These are phyloP conservation scores for Plutella xylostella DNA, from an alignment of 2,888 invertebrate genomes.

Conservation along the genomic window DNA sequence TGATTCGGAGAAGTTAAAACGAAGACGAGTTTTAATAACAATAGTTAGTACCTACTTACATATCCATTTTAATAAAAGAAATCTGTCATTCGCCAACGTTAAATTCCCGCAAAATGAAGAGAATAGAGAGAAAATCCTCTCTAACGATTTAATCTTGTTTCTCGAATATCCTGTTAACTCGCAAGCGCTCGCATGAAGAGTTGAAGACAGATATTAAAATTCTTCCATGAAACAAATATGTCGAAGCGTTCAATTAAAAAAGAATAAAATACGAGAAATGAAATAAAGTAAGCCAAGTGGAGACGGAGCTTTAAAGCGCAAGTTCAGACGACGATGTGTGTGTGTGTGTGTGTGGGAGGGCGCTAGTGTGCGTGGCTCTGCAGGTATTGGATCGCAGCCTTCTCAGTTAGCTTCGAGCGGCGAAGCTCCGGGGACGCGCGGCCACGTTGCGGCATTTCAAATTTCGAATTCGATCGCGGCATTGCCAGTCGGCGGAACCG, in stretches of 20 bases:
- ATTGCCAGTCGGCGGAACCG: no score
- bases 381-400: constrained; percentile 54
- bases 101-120: no score
- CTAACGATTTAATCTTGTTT: no score
- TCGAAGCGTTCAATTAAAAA: constrained; percentile 1
- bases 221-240: not conserved
- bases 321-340: constrained; percentile 35
- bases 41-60: no score
- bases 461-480: constrained; percentile 13
- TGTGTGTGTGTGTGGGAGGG: constrained; percentile 33
- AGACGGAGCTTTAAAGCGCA: constrained; percentile 50
- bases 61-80: no score
- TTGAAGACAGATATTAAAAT: constrained; percentile 1
- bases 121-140: no score
- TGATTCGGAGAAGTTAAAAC: no score
- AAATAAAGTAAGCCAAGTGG: constrained; percentile 33
- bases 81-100: no score
- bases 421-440: constrained; percentile 27
- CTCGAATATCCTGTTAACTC: no score
- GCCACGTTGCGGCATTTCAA: constrained; percentile 11
- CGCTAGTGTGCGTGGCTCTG: constrained; percentile 58
- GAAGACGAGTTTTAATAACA: no score
- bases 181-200: no score
- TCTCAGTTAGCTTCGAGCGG: constrained; percentile 50
- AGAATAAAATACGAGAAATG: constrained; percentile 17